Evolutionary conservation across 2,113 vertebrate genomes (phyloP), one percentile per base, ranked within the genome.

Genomic region (Apus apus): DNA sequence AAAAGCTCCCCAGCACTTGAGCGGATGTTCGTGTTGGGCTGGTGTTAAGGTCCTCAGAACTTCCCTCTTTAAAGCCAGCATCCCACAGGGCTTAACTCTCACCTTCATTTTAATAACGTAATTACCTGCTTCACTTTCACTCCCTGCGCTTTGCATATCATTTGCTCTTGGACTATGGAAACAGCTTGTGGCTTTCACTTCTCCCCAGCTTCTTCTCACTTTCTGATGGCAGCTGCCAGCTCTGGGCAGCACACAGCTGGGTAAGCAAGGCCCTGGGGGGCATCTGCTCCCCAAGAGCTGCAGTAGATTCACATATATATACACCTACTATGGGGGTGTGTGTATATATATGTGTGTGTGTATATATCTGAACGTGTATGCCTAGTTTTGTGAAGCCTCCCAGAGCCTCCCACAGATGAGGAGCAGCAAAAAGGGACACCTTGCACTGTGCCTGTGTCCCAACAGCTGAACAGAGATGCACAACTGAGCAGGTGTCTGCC

Each of bases 151-250:
- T 96, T 94, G 81, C 88, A 64, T 83, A 46, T 34, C 62, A 66
- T 54, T 84, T 77, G 78, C 67, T 38, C 34, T 72, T 1, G 74
- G 93, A 88, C 90, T 92, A 91, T 32, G 91, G 91, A 94, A 94
- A 93, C 27, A 8, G 58, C 62, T 34, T 67, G 93, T 1, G 94
- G 96, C 81, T 97, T 97, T 96, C 94, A 27, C 84, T 97, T 97
- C 96, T 84, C 64, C 94, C 72, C 87, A 65, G 53, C 23, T 58
- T 12, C 2, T 43, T 90, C 80, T 95, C 50, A 2, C 89, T 91
- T 93, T 95, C 82, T 78, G 53, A 68, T 88, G 7, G 6, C 51
- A 36, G 45, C 58, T 14, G 29, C 53, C 18, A 3, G 66, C 36
- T 36, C 72, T 13, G 5, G 23, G 43, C 53, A 32, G 48, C 1